A percentile compares a stretch with the other conserved stretches of the same genome.
Conservation (phyloP, 2,113 vertebrate species). For the Piaya cayana region DNA sequence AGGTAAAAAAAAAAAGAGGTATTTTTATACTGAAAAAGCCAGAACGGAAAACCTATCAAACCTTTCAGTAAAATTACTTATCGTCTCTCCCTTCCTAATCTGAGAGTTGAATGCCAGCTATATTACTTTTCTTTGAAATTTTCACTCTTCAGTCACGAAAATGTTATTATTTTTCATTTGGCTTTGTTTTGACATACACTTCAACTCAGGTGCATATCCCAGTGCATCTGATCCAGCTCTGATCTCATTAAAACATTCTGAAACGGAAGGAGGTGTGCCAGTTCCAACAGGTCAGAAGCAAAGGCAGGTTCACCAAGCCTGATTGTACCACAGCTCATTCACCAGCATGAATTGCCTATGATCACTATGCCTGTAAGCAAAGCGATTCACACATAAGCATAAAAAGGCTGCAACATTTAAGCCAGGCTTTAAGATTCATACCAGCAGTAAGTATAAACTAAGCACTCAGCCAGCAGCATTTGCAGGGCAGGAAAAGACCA, state of each 20-base stretch:
- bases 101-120: background rate
- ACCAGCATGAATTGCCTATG: fast-evolving
- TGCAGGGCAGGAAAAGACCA: background rate
- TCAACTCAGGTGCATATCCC: background rate
- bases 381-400: background rate
- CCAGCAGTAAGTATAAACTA: background rate
- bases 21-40: background rate
- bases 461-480: background rate
- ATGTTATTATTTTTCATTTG: background rate
- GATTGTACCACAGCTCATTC: background rate
- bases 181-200: background rate
- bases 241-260: background rate
- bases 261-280: background rate
- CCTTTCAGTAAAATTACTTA: background rate
- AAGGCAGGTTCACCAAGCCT: background rate
- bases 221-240: background rate
- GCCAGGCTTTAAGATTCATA: background rate
- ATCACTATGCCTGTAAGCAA: background rate
- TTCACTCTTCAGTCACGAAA: background rate
- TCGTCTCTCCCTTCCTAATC: background rate
- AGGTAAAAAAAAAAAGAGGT: background rate
- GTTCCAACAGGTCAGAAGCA: background rate
- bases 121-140: background rate
- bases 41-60: background rate
- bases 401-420: background rate